A percentile compares a stretch with the other conserved stretches of the same genome.
phyloP scores from a whole-genome alignment of 2,797 vertebrate species.

The Hydrocynus forskahlii region DNA sequence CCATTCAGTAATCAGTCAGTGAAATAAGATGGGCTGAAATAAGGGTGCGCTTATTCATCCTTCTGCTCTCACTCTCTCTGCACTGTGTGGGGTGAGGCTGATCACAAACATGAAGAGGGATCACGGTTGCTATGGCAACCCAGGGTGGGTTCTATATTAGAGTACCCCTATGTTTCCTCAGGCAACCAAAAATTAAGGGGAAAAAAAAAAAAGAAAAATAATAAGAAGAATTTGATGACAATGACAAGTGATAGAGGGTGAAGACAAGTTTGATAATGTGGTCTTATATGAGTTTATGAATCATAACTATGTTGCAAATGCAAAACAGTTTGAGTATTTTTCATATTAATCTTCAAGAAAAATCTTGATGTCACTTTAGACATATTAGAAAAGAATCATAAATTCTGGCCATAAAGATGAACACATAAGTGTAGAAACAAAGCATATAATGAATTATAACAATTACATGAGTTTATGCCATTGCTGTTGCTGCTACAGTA shows the following conservation, averaged over 20 bases:
- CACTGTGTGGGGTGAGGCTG: background rate
- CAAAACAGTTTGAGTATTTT: background rate
- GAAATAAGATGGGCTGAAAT: background rate
- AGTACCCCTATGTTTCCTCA: background rate
- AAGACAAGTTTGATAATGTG: background rate
- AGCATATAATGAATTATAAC: background rate
- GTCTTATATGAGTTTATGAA: background rate
- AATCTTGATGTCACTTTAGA: background rate
- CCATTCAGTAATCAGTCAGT: background rate
- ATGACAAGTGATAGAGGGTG: background rate
- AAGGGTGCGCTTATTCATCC: background rate
- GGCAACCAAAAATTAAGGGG: background rate
- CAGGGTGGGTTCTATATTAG: background rate
- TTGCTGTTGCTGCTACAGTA: background rate
- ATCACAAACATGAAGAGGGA: background rate
- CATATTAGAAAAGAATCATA: background rate
- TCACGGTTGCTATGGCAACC: background rate
- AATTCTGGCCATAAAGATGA: background rate
- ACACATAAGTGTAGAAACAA: background rate
- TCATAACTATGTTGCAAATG: background rate
- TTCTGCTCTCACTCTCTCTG: background rate
- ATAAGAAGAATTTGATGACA: background rate
- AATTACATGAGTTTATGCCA: background rate
- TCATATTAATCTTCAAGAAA: background rate
- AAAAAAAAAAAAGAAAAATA: no score